phyloP scores from a whole-genome alignment of 2,113 vertebrate genomes.

The Oxyura jamaicensis region DNA sequence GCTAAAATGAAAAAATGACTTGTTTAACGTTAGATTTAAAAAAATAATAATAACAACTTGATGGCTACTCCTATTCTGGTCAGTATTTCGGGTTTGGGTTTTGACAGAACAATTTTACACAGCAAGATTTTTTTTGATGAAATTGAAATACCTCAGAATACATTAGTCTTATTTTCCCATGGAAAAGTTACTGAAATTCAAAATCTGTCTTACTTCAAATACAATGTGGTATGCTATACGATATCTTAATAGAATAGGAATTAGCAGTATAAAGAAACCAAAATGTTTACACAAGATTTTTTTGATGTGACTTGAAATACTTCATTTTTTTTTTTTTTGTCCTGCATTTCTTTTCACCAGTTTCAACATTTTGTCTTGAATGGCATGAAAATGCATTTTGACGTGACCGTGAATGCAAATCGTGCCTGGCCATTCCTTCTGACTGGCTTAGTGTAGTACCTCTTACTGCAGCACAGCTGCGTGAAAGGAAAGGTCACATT shows the following conservation, averaged over 20 bases:
- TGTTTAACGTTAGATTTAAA: background rate
- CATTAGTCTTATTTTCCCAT: background rate
- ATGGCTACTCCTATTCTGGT: background rate
- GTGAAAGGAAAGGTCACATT: constrained; percentile 37
- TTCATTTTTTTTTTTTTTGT: too few relatives aligned
- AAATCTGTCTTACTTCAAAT: background rate
- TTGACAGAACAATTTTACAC: background rate
- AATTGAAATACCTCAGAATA: background rate
- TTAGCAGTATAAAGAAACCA: background rate
- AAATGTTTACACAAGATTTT: background rate
- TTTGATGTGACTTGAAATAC: background rate
- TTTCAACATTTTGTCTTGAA: background rate
- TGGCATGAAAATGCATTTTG: background rate
- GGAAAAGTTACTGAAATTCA: background rate
- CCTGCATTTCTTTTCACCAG: background rate
- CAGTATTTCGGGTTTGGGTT: background rate
- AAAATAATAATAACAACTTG: too few relatives aligned
- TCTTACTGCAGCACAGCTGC: background rate
- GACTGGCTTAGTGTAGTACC: background rate
- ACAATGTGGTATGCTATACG: background rate
- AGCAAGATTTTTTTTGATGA: background rate
- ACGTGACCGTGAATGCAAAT: background rate
- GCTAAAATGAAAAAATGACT: background rate
- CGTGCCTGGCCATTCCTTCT: background rate
- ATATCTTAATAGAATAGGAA: background rate